Base-by-base conservation (phyloP, 2,888 invertebrate genomes). In the Diarsia brunnea region DNA sequence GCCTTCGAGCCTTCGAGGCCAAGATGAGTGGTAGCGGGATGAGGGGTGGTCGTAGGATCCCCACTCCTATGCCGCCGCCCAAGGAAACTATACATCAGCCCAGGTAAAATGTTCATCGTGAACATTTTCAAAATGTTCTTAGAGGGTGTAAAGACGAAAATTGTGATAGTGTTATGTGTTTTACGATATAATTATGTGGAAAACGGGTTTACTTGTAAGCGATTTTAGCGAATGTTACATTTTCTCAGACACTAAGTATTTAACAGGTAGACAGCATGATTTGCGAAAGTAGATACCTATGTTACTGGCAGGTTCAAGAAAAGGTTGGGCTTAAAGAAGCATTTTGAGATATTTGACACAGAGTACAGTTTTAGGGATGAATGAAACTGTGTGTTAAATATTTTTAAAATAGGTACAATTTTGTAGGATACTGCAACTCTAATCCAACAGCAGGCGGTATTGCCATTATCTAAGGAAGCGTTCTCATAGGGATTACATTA, bases 1-100 rank as follows among this genome's bases (percentile, higher is more conserved):
- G 75, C 89, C 87, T 73, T 90, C 78, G 87, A 77, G 65, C 58
- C 77, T 72, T 69, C 38, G 84, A 81, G 89, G 87, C 76, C 83
- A 88, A 86, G 89, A 95, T 96, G 96, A 95, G 93, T 90, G 92
- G 90, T 84, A 85, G 79, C 68, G 92, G 92, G 79, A 87, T 91
- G 88, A 91, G 90, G 88, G 95, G 95, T 86, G 95, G 95, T 69
- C 88, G 96, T 89, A 90, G 96, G 86, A 93, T 96, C 78, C 96
- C 96, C 88, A 96, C 96, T 74, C 96, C 96, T 14, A 95, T 96
- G 96, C 96, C 96, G 21, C 95, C 96, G 61, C 95, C 95, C 45
- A 94, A 86, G 65, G 90, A 91, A 81, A 84, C 86, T 79, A 78
- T 86, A 75, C 88, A 88, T 70, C 78, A 89, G 63, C 75, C 86